Evolutionary conservation across 2,113 vertebrate genomes (phyloP).

Genomic region (Poeciliopsis occidentalis): DNA sequence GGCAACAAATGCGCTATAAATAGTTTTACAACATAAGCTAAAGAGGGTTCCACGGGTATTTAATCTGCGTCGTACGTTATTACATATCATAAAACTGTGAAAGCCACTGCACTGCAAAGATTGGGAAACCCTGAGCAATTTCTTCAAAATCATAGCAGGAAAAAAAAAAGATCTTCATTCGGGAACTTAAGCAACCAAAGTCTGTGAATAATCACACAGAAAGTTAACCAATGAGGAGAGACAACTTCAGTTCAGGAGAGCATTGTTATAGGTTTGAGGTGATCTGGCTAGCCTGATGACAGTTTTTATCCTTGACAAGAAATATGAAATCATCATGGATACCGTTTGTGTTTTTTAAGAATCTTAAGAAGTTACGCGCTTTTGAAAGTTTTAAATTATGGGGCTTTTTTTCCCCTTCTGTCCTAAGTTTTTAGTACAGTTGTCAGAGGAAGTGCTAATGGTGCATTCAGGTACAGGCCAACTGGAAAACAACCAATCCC

Average conservation of each 20-base stretch:
- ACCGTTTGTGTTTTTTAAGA: too few relatives aligned
- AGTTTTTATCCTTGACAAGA: too few relatives aligned
- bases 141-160: slow-evolving; percentile 35
- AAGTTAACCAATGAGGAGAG: not conserved
- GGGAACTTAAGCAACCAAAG: slow-evolving; percentile 28
- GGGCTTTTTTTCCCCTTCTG: too few relatives aligned
- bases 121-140: slow-evolving; percentile 22
- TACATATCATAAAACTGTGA: slow-evolving; percentile 9
- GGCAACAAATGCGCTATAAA: slow-evolving; percentile 1
- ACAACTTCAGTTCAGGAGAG: not conserved
- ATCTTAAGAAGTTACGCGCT: too few relatives aligned
- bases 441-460: not conserved
- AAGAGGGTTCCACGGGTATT: slow-evolving; percentile 3
- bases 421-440: too few relatives aligned
- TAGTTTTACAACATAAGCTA: slow-evolving; percentile 2
- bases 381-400: too few relatives aligned
- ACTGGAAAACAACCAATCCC: too few relatives aligned
- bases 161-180: not conserved
- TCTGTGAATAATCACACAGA: slow-evolving; percentile 11
- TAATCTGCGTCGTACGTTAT: not conserved
- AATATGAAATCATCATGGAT: too few relatives aligned
- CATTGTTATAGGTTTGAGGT: too few relatives aligned
- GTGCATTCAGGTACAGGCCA: not conserved
- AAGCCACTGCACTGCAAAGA: not conserved
- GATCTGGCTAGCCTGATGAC: too few relatives aligned